Conservation (phyloP, 30 jellyfish, hydroid and myxozoan species). For the Chrysaora quinquecirrha region DNA sequence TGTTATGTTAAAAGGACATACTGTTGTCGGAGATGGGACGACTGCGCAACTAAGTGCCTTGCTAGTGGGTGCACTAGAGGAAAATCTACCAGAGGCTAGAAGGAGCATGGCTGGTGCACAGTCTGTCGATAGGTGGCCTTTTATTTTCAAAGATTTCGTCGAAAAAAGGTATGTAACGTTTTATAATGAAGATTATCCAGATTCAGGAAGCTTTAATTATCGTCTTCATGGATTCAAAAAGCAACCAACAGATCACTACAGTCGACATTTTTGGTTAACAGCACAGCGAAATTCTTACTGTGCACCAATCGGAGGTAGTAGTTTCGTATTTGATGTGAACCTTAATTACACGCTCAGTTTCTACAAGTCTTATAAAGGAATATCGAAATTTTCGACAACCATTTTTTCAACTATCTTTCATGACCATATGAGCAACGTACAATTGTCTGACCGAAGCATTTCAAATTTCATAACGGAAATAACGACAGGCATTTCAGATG, state of each 20-base stretch:
- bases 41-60: constrained; percentile 74
- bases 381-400: constrained; percentile 40
- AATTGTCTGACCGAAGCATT: constrained; percentile 32
- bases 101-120: constrained; percentile 18
- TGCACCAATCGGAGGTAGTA: constrained; percentile 6
- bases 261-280: constrained; percentile 76
- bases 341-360: constrained; percentile 37
- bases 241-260: constrained; percentile 77
- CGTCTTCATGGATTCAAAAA: constrained; percentile 73
- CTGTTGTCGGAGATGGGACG: constrained; percentile 77
- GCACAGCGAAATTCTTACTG: neutral
- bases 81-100: constrained; percentile 78
- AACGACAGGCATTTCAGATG: constrained; percentile 17
- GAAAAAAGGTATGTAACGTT: constrained; percentile 56
- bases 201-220: constrained; percentile 54
- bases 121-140: constrained; percentile 76
- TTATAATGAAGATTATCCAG: constrained; percentile 67
- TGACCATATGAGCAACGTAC: constrained; percentile 25
- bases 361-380: constrained; percentile 13
- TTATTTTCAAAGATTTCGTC: constrained; percentile 69
- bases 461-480: constrained; percentile 19
- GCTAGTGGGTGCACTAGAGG: constrained; percentile 58
- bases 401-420: constrained; percentile 29
- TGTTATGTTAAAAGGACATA: constrained; percentile 70
- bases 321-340: constrained; percentile 8